Conservation (phyloP, 2,797 vertebrate genomes). For the Tadarida brasiliensis region DNA sequence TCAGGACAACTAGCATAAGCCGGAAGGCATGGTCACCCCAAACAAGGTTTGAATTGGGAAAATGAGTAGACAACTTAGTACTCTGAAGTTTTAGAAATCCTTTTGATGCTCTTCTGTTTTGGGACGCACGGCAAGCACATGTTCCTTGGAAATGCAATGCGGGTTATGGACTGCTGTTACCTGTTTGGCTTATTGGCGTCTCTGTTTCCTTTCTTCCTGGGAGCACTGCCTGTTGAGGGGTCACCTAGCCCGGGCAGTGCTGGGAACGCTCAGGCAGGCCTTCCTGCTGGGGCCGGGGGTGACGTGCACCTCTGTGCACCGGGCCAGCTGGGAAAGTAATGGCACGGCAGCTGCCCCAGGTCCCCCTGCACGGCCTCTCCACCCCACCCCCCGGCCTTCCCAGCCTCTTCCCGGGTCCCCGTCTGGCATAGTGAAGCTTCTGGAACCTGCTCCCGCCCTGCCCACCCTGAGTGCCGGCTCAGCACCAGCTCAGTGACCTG, state of each 20-base stretch:
- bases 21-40: not conserved
- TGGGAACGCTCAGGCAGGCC: accelerated
- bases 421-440: not conserved
- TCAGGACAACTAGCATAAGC: not conserved
- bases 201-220: not conserved
- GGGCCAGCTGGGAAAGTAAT: not conserved
- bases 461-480: not conserved
- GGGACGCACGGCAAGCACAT: not conserved
- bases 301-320: not conserved
- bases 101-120: no score
- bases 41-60: not conserved
- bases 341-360: not conserved
- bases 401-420: not conserved
- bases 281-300: no score
- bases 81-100: not conserved
- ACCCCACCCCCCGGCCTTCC: no score
- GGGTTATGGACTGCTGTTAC: accelerated
- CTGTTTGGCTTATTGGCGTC: not conserved
- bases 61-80: not conserved
- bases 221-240: accelerated
- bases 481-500: accelerated
- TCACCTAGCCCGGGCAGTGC: accelerated
- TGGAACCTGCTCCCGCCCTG: not conserved
- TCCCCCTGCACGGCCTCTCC: no score
- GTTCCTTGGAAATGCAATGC: no score